A percentile compares a stretch with the other conserved stretches of the same genome.
Evolutionary conservation across 2,888 invertebrate species (phyloP).

Genomic region (Cordilura impudica): DNA sequence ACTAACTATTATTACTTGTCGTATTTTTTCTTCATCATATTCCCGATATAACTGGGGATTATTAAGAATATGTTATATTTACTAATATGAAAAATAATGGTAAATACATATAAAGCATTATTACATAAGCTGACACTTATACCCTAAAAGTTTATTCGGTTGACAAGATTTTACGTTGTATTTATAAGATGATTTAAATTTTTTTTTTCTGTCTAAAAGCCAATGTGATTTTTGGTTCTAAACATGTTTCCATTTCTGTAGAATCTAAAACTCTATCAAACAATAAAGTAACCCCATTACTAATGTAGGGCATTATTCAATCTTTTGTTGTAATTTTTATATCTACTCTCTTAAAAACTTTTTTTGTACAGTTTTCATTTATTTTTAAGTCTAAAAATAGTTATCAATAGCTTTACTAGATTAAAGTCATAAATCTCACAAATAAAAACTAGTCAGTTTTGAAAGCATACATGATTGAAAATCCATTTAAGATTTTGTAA

Average conservation of each 20-base stretch:
- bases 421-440: not conserved
- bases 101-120: not conserved
- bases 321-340: not conserved
- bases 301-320: not conserved
- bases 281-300: not conserved
- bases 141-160: too few relatives aligned
- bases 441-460: not conserved
- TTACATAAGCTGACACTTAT: too few relatives aligned
- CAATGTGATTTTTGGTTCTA: too few relatives aligned
- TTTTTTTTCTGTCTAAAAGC: too few relatives aligned
- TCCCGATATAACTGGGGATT: not conserved
- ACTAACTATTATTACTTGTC: not conserved
- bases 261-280: too few relatives aligned
- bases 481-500: not conserved
- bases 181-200: not conserved
- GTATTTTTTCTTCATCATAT: not conserved
- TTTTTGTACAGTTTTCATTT: not conserved
- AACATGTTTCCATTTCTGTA: too few relatives aligned
- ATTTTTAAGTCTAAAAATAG: not conserved
- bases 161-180: too few relatives aligned
- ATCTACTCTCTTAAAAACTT: not conserved
- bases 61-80: not conserved
- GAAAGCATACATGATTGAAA: not conserved
- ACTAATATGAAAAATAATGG: not conserved
- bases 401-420: not conserved